Evolutionary conservation across 2,888 invertebrate genomes (phyloP).

Genomic region (Rhogogaster chlorosoma): DNA sequence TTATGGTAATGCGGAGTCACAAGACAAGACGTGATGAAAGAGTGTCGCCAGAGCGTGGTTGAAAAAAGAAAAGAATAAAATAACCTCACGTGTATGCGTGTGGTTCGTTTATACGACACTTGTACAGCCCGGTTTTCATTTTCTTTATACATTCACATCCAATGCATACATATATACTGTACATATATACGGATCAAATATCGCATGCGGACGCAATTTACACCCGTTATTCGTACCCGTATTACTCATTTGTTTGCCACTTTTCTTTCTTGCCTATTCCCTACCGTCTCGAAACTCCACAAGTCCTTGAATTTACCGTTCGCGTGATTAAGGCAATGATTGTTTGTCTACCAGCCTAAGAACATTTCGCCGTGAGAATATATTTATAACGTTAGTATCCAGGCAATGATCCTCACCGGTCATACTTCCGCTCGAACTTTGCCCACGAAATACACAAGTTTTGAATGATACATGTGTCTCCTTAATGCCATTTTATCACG

Average conservation of each 20-base stretch:
- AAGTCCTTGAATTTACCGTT: constrained; percentile 26
- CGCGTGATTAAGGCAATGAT: constrained; percentile 16
- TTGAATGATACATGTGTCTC: too few relatives aligned
- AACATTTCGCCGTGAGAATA: neutral
- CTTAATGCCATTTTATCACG: too few relatives aligned
- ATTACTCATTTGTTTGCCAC: constrained; percentile 11
- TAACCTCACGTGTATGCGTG: neutral
- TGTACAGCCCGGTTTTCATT: neutral
- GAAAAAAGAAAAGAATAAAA: neutral
- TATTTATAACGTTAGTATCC: neutral
- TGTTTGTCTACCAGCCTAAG: neutral
- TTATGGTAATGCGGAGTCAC: constrained; percentile 27
- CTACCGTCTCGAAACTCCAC: neutral
- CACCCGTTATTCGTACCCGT: constrained; percentile 4
- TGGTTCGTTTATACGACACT: neutral
- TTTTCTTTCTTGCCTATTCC: neutral
- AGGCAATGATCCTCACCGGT: neutral
- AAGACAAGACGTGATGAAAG: constrained; percentile 17
- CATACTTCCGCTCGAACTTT: constrained; percentile 13
- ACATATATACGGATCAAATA: neutral
- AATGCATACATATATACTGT: neutral
- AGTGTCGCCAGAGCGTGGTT: neutral
- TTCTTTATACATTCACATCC: neutral
- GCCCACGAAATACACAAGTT: neutral
- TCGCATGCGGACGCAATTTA: neutral